Evolutionary conservation across 2,888 invertebrate species (phyloP), one percentile per base, ranked within the genome.

Genomic region (Mechanitis mazaeus): DNA sequence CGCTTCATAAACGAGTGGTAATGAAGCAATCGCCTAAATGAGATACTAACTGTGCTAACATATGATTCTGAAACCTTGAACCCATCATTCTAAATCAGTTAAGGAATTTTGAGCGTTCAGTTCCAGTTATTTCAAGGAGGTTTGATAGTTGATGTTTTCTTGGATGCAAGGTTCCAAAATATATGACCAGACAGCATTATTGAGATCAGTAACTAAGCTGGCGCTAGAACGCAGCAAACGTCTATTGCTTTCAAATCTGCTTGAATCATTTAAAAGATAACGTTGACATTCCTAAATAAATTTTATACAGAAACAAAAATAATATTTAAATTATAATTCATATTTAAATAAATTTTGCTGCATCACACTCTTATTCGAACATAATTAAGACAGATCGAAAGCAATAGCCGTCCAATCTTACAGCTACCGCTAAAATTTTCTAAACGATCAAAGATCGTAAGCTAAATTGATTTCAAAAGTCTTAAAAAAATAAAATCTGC

Each of bases 401-500:
- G 85, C 87, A 79, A 79, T 78, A 82, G 83, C 85, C 86, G 86
- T 80, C 77, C 75, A 80, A 77, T 81, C 87, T 88, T 87, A 86
- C 83, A 87, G 87, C 88, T 88, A 88, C 85, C 85, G 87, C 86
- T 86, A 87, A 79, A 84, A 82, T 83, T 84, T 74, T 82, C 86
- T 88, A 87, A 79, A 75, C 89, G 88, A 87, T 87, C 89, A 83
- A 84, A 81, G 87, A 88, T 83, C 88, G 89, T 83, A 89, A 89
- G 90, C 90, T 89, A 89, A 80, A 77, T 84, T 81, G 82, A 84
- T 84, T 84, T 88, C 83, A 88, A 89, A 90, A 89, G 85, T 87
- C 83, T 90, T 90, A 90, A 88, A 90, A 90, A 90, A 90, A 90
- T 90, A 90, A 90, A 89, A 89, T 90, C 87, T 90, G 87, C 87